A percentile compares a stretch with the other conserved stretches of the same genome.
phyloP scores from a whole-genome alignment of 2,888 invertebrate species.

The Capitulum mitella region DNA sequence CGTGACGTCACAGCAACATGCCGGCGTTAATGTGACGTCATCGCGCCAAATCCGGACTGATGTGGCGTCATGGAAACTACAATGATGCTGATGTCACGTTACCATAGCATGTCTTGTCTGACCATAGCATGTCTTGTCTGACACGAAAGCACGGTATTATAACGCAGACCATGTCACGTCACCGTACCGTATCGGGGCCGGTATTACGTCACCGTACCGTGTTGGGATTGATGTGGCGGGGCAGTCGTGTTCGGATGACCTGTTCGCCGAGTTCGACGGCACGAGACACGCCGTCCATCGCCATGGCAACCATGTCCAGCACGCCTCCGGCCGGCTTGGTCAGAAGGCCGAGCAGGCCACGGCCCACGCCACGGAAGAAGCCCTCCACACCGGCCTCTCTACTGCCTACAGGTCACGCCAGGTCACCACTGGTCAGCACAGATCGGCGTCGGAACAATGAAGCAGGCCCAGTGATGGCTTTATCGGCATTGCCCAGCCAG shows the following conservation, averaged over 20 bases:
- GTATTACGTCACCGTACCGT: conserved; percentile 55
- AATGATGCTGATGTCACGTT: no score
- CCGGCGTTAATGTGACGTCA: no score
- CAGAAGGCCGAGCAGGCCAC: conserved; percentile 58
- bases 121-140: no score
- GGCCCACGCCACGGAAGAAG: conserved; percentile 60
- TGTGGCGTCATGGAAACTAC: no score
- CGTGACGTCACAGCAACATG: no score
- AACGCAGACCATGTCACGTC: no score
- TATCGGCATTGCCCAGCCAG: no score
- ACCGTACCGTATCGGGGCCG: no score
- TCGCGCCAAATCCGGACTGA: no score
- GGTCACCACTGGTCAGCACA: not conserved
- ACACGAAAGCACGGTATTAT: no score
- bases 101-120: no score
- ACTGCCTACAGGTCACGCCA: conserved; percentile 42
- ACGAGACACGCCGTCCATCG: conserved; percentile 58
- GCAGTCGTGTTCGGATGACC: conserved; percentile 58
- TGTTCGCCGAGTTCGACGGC: conserved; percentile 59
- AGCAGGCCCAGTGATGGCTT: no score
- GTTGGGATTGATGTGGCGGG: conserved; percentile 59
- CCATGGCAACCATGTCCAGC: conserved; percentile 56
- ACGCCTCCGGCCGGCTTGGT: conserved; percentile 54
- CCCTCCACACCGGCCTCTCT: conserved; percentile 59
- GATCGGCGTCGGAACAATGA: not conserved